Evolutionary conservation across 2,797 vertebrate genomes (phyloP).

Genomic region (Lagorchestes hirsutus): DNA sequence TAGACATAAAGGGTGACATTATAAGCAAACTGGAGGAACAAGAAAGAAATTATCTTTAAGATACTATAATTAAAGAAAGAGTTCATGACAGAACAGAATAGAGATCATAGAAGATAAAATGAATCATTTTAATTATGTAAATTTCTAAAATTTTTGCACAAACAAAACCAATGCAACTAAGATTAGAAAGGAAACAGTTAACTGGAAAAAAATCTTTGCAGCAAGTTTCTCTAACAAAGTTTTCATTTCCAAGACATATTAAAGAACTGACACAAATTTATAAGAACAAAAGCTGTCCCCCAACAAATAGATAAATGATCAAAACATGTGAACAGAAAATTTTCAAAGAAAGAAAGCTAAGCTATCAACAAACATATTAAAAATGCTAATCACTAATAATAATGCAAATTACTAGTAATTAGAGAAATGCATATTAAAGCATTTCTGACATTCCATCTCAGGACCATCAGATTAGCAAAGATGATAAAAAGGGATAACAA

Average conservation of each 20-base stretch:
- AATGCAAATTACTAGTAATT: conserved; percentile 3
- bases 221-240: background rate
- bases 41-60: background rate
- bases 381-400: background rate
- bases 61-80: background rate
- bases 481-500: background rate
- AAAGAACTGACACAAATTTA: background rate
- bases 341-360: background rate
- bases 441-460: conserved; percentile 7
- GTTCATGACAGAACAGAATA: background rate
- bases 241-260: background rate
- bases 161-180: background rate
- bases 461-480: background rate
- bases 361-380: background rate
- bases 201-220: background rate
- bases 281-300: background rate
- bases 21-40: background rate
- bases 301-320: background rate
- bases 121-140: background rate
- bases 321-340: background rate
- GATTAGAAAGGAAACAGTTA: background rate
- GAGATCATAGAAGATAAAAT: background rate
- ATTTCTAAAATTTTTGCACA: background rate
- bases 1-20: background rate
- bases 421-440: background rate